Conservation (phyloP, 2,797 vertebrate genomes). For the Synaphobranchus kaupii region DNA sequence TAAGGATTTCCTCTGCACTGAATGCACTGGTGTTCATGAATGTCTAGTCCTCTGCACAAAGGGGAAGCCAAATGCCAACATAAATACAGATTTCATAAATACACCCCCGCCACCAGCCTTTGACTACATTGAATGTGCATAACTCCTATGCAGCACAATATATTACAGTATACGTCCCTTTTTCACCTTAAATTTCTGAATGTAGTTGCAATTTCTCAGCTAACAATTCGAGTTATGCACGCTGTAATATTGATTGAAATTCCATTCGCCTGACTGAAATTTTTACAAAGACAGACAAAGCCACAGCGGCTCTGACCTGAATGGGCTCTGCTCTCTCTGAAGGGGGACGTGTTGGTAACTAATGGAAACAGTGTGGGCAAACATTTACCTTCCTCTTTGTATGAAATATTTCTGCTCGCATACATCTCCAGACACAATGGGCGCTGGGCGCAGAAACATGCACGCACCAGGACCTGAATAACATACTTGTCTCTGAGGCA, state of each 20-base stretch:
- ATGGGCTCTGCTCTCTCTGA: conserved; percentile 48
- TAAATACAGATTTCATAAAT: not conserved
- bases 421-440: conserved; percentile 34
- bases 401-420: conserved; percentile 62
- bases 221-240: not conserved
- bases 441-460: conserved; percentile 18
- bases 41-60: not conserved
- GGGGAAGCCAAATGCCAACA: not conserved
- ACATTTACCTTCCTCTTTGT: conserved; percentile 71
- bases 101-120: not conserved
- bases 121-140: not conserved
- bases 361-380: conserved; percentile 72
- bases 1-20: not conserved
- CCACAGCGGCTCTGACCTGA: conserved; percentile 50
- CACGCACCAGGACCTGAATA: conserved; percentile 29
- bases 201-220: not conserved
- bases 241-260: conserved; percentile 11
- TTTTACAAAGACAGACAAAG: conserved; percentile 25
- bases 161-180: not conserved
- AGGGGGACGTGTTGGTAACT: conserved; percentile 62
- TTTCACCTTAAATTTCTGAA: not conserved
- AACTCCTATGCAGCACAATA: not conserved
- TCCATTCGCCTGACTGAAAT: conserved; percentile 19
- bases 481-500: conserved; percentile 31
- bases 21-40: not conserved